Evolutionary conservation across 2,113 vertebrate genomes (phyloP), one percentile per base, ranked within the genome.

Genomic region (Perccottus glenii): DNA sequence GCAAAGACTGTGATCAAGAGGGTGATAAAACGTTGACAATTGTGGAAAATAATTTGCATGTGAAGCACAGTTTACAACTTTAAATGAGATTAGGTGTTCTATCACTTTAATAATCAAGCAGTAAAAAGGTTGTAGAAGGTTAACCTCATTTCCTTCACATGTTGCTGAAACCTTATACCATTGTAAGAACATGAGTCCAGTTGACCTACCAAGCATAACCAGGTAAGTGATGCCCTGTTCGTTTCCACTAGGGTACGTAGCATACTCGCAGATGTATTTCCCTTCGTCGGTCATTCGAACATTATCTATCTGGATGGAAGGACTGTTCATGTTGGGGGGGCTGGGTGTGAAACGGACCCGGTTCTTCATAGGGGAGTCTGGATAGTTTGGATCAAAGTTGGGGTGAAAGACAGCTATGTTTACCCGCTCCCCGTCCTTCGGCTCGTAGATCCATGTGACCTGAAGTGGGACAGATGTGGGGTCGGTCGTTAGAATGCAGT

Each of bases 361-460:
- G 8, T 84, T 87, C 11, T 48, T 71, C 4, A 90, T 40, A 0
- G 86, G 79, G 0, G 90, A 89, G 0, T 69, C 46, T 0, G 94
- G 95, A 81, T 93, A 96, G 67, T 86, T 93, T 11, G 88, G 83
- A 0, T 90, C 87, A 2, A 72, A 92, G 0, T 0, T 60, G 0
- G 95, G 94, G 65, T 95, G 93, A 69, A 89, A 92, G 33, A 94
- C 94, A 0, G 95, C 96, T 3, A 97, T 90, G 62, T 92, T 96
- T 47, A 73, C 83, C 59, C 83, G 64, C 0, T 61, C 14, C 0
- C 80, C 86, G 0, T 85, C 72, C 40, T 59, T 78, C 0, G 77
- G 69, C 68, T 91, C 88, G 9, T 91, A 92, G 57, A 93, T 90
- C 96, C 96, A 97, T 0, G 93, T 94, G 57, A 95, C 93, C 91